These are phyloP conservation scores for Agrenia bidenticulata DNA, from an alignment of 2,888 invertebrate species.

Conservation along the genomic window DNA sequence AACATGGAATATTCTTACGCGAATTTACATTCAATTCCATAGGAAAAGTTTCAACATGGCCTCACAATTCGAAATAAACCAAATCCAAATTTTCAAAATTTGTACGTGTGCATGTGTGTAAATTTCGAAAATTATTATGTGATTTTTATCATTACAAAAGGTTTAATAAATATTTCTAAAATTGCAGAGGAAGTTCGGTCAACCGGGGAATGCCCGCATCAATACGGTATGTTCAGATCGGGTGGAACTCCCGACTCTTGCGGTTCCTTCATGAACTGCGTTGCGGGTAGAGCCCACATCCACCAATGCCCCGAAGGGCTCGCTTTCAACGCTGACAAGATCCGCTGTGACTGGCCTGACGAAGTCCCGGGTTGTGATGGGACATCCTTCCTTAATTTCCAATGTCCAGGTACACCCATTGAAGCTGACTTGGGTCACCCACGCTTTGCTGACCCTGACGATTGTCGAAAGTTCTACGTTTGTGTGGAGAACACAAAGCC, in stretches of 20 bases:
- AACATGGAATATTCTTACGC: too few relatives aligned
- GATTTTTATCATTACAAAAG: neutral
- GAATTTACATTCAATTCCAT: too few relatives aligned
- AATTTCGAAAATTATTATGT: too few relatives aligned
- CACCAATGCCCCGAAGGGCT: conserved; percentile 81
- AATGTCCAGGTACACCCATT: conserved; percentile 64
- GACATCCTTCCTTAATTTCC: conserved; percentile 74
- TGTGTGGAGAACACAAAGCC: conserved; percentile 43
- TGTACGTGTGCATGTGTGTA: too few relatives aligned
- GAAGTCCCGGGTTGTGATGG: conserved; percentile 61
- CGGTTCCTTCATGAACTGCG: conserved; percentile 76
- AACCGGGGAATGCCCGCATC: conserved; percentile 77
- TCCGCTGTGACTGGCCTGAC: conserved; percentile 86
- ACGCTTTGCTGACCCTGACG: conserved; percentile 73
- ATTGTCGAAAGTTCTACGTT: conserved; percentile 90
- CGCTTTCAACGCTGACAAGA: conserved; percentile 70
- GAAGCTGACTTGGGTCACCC: conserved; percentile 49
- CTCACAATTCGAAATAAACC: too few relatives aligned
- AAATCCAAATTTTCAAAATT: too few relatives aligned
- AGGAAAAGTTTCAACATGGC: too few relatives aligned
- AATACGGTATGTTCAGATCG: conserved; percentile 76
- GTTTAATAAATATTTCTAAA: neutral
- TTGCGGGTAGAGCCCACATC: conserved; percentile 70
- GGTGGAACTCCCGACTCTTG: conserved; percentile 64
- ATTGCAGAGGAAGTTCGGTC: conserved; percentile 68